Percentiles rank a stretch among this genome's conserved stretches.
These are phyloP conservation scores for Xerus inauris DNA, from an alignment of 2,113 vertebrate species.

Conservation along the genomic window DNA sequence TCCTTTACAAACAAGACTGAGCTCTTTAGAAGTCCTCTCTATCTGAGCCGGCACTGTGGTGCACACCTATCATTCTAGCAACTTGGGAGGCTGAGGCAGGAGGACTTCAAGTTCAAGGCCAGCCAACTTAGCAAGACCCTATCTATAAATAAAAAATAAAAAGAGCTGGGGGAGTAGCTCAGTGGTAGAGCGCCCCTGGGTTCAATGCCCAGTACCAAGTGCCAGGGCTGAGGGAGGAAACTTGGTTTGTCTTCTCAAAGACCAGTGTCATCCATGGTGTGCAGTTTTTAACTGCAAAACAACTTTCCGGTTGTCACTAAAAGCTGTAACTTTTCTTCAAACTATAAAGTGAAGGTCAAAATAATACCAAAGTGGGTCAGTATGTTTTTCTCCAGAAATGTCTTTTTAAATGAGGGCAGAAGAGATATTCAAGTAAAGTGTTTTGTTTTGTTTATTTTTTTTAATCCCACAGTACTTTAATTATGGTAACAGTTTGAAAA, in stretches of 20 bases:
- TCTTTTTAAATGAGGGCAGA: background rate
- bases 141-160: too few species aligned
- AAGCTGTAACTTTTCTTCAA: constrained; percentile 48
- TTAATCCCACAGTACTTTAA: constrained; percentile 34
- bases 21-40: background rate
- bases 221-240: background rate
- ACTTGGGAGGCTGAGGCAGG: too few species aligned
- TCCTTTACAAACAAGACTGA: background rate
- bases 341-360: constrained; percentile 57
- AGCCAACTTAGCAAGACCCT: too few species aligned
- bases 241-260: background rate
- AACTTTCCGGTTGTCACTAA: constrained; percentile 33
- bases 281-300: constrained; percentile 38
- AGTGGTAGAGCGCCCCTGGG: too few species aligned
- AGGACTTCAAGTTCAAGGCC: too few species aligned
- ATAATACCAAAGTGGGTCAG: background rate
- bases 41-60: too few species aligned
- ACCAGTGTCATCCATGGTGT: background rate
- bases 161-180: too few species aligned
- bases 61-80: too few species aligned
- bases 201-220: too few species aligned
- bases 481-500: constrained; percentile 65
- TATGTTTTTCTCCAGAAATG: constrained; percentile 50
- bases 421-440: constrained; percentile 1
- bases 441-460: too few species aligned